Conservation (phyloP, 2,113 vertebrate species). For the Apistogramma diplotaenia region DNA sequence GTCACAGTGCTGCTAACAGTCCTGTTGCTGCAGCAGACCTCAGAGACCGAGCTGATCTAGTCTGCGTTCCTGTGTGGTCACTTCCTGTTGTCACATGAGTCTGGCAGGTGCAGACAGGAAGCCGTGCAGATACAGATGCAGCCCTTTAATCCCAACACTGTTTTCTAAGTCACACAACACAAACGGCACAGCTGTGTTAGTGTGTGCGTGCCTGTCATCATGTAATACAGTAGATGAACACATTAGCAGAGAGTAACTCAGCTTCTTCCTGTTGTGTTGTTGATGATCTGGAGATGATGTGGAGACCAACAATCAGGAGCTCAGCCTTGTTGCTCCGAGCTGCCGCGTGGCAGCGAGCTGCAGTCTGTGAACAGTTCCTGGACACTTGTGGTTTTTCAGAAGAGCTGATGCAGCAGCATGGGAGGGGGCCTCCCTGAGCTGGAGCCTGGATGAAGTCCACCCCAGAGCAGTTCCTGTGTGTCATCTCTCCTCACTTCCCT, state of each 20-base stretch:
- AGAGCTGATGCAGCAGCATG: not conserved
- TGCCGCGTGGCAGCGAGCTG: rapidly evolving
- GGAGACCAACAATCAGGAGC: not conserved
- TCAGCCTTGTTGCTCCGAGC: not conserved
- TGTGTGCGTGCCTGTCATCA: not conserved
- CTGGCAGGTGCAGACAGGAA: not conserved
- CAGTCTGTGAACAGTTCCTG: not conserved
- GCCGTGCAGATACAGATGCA: not conserved
- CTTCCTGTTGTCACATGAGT: not conserved
- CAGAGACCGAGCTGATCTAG: not conserved
- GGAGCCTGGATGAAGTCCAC: not conserved
- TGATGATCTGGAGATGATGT: rapidly evolving
- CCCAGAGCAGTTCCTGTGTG: not conserved
- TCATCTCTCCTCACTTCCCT: not conserved
- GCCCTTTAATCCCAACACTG: no score
- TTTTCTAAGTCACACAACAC: not conserved
- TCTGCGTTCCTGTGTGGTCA: not conserved
- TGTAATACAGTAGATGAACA: not conserved
- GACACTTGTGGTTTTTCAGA: not conserved
- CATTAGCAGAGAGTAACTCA: not conserved
- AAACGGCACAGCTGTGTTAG: rapidly evolving
- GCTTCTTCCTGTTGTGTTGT: not conserved
- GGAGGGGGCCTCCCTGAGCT: not conserved
- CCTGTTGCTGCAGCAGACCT: not conserved
- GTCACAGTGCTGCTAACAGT: not conserved